Conservation (phyloP, 2,888 invertebrate genomes). For the Nomada ruficornis region DNA sequence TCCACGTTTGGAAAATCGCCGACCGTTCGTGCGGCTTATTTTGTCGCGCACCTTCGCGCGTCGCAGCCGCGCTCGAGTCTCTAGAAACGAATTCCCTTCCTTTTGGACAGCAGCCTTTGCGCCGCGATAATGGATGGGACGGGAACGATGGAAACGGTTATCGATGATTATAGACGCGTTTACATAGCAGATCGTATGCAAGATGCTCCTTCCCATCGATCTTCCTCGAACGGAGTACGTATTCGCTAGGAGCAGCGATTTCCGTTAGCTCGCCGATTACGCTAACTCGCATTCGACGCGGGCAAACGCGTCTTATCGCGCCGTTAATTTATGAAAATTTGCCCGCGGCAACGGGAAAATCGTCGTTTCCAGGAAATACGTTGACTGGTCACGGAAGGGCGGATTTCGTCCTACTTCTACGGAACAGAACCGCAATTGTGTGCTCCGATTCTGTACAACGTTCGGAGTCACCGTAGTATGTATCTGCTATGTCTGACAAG, state of each 20-base stretch:
- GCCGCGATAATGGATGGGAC: neutral
- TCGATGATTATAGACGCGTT: constrained; percentile 3
- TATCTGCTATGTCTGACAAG: too few relatives aligned
- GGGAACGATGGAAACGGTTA: neutral
- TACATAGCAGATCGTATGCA: constrained; percentile 2
- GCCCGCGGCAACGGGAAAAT: constrained; percentile 33
- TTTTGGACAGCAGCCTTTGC: neutral
- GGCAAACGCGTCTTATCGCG: constrained; percentile 27
- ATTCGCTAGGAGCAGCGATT: neutral
- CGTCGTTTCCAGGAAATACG: constrained; percentile 36
- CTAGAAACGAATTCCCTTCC: neutral
- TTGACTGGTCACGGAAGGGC: constrained; percentile 35
- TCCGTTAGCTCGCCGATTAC: constrained; percentile 8
- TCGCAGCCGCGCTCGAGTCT: neutral
- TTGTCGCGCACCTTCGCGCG: constrained; percentile 34
- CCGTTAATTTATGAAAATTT: constrained; percentile 48
- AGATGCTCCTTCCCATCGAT: neutral
- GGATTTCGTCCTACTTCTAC: constrained; percentile 45
- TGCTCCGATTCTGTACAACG: neutral
- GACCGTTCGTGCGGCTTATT: constrained; percentile 9
- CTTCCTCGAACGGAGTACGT: too few relatives aligned
- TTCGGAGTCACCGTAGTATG: neutral
- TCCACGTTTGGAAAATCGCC: constrained; percentile 49
- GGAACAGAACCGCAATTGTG: constrained; percentile 13
- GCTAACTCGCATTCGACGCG: constrained; percentile 2